A percentile compares a stretch with the other conserved stretches of the same genome.
Evolutionary conservation across 2,888 invertebrate genomes (phyloP).

Genomic region (Arctia plantaginis): DNA sequence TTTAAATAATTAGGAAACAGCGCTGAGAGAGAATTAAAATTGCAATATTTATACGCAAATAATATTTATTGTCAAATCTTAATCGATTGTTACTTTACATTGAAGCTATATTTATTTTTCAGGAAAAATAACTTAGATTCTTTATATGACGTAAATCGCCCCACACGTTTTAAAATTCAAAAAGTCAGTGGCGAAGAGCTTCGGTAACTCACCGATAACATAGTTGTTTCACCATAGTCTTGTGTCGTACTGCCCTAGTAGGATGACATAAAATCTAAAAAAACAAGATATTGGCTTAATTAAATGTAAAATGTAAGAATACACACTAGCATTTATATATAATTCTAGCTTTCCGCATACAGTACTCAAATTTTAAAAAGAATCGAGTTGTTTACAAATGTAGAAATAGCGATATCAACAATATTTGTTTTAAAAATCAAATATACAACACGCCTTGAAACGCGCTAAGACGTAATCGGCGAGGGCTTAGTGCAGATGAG

Average conservation of each 20-base stretch:
- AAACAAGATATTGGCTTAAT: neutral
- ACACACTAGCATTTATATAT: neutral
- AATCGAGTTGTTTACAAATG: neutral
- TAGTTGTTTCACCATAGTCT: too few relatives aligned
- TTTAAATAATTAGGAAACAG: neutral
- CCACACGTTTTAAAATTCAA: neutral
- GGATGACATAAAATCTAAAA: too few relatives aligned
- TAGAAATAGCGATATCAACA: conserved; percentile 11
- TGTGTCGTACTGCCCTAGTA: too few relatives aligned
- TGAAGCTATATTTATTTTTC: neutral
- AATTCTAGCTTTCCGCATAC: conserved; percentile 3
- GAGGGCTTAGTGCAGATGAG: neutral
- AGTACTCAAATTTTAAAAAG: neutral
- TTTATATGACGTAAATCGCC: neutral
- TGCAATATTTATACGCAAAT: neutral
- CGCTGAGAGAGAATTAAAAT: conserved; percentile 3
- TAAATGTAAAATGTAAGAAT: neutral
- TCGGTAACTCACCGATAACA: neutral
- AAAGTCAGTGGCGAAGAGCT: neutral
- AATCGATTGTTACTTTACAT: neutral
- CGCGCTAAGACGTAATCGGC: conserved; percentile 18
- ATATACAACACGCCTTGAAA: conserved; percentile 8
- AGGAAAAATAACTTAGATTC: neutral
- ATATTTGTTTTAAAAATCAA: conserved; percentile 18
- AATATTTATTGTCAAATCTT: neutral